Base-by-base conservation (phyloP, 2,888 invertebrate genomes). In the Eubasilissa splendida region DNA sequence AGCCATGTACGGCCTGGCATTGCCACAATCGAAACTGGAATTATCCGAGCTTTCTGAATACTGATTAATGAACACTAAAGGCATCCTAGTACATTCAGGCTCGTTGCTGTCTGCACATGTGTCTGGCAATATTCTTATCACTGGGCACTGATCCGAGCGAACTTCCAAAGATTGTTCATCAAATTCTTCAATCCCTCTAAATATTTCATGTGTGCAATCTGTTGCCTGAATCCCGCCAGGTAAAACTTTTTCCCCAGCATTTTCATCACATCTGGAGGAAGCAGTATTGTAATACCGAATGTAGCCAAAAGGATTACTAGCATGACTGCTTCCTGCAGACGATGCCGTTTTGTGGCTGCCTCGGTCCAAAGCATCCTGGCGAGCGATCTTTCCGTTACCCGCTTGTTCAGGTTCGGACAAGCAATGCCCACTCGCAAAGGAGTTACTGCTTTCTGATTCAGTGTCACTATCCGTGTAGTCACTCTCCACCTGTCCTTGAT, bases 291-390 rank as follows among this genome's bases (percentile, higher is more conserved):
- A 93, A 87, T 93, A 94, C 73, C 93, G 90, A 50, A 95, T 91
- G 85, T 93, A 94, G 60, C 94, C 94, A 86, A 92, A 92, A 0
- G 93, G 93, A 86, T 92, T 92, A 86, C 91, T 92, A 2, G 90
- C 90, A 89, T 90, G 90, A 87, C 92, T 92, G 81, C 92, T 92
- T 82, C 89, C 89, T 79, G 88, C 89, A 7, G 91, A 91, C 8
- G 89, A 89, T 73, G 88, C 88, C 33, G 88, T 89, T 84, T 88
- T 86, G n/a, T 88, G 88, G 79, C 89, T 90, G 63, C 87, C 86
- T 84, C 88, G 88, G 79, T 92, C 92, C 82, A 93, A 85, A 42
- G 93, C 92, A 86, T 94, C 90, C 86, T 94, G 93, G 80, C 93
- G 89, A 77, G 90, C 88, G 8, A 93, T 89, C 86, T 89, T 91